Evolutionary conservation across 2,888 invertebrate species (phyloP).

Genomic region (Diarsia mendica): DNA sequence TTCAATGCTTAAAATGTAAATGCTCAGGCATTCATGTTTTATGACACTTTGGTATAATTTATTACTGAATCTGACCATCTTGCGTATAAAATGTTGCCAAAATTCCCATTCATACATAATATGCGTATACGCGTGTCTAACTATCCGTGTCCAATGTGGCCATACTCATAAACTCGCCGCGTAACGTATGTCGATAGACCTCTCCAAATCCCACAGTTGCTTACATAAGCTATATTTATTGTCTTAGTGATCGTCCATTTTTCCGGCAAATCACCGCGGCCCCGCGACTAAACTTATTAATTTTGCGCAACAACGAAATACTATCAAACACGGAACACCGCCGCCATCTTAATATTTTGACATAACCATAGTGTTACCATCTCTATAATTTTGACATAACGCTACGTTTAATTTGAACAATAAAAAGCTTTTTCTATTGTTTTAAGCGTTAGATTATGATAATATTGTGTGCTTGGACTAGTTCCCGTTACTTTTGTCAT

Average conservation of each 20-base stretch:
- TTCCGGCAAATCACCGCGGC: conserved; percentile 49
- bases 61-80: neutral
- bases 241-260: conserved; percentile 52
- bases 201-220: conserved; percentile 36
- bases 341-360: conserved; percentile 61
- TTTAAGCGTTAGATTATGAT: conserved; percentile 61
- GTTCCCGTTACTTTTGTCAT: conserved; percentile 67
- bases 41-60: conserved; percentile 8
- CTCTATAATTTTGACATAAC: conserved; percentile 58
- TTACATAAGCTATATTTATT: conserved; percentile 57
- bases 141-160: conserved; percentile 23
- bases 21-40: neutral
- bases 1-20: neutral
- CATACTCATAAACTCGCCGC: conserved; percentile 12
- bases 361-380: conserved; percentile 60
- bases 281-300: conserved; percentile 61
- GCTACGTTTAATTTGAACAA: conserved; percentile 59
- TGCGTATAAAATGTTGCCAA: conserved; percentile 19
- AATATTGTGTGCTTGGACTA: conserved; percentile 60
- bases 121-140: conserved; percentile 13
- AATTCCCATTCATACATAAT: conserved; percentile 14
- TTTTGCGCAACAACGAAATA: conserved; percentile 65
- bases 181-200: conserved; percentile 36
- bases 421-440: conserved; percentile 63
- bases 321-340: conserved; percentile 60